phyloP scores from a whole-genome alignment of 2,888 invertebrate species.

The Nephrotoma guestfalica region DNA sequence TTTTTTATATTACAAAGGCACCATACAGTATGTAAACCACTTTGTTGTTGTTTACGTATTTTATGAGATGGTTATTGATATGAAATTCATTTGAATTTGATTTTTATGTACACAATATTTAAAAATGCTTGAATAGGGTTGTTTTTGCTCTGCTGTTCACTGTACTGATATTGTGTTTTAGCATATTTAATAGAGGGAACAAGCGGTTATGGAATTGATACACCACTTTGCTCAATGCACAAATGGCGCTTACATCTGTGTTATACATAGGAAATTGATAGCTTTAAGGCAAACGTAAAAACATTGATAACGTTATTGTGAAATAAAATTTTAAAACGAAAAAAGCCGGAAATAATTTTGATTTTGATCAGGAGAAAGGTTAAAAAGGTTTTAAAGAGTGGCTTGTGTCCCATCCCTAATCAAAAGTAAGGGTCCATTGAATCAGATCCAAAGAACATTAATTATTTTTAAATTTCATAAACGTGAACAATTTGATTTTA shows the following conservation, averaged over 20 bases:
- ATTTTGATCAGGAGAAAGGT: not conserved
- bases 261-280: not conserved
- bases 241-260: not conserved
- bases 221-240: not conserved
- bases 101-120: not conserved
- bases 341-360: not conserved
- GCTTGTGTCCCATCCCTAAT: too few species aligned
- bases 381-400: not conserved
- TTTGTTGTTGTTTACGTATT: not conserved
- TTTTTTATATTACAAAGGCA: not conserved
- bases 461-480: too few species aligned
- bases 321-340: not conserved
- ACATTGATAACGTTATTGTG: not conserved
- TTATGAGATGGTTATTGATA: not conserved
- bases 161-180: not conserved
- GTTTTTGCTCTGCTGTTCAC: not conserved
- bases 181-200: not conserved
- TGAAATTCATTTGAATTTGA: not conserved
- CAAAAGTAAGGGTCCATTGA: too few species aligned
- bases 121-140: not conserved
- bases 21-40: not conserved
- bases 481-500: too few species aligned
- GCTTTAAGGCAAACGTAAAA: not conserved
- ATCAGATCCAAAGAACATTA: too few species aligned
- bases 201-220: not conserved